Base-by-base conservation (phyloP, 2,113 vertebrate genomes). In the Fukomys damarensis region DNA sequence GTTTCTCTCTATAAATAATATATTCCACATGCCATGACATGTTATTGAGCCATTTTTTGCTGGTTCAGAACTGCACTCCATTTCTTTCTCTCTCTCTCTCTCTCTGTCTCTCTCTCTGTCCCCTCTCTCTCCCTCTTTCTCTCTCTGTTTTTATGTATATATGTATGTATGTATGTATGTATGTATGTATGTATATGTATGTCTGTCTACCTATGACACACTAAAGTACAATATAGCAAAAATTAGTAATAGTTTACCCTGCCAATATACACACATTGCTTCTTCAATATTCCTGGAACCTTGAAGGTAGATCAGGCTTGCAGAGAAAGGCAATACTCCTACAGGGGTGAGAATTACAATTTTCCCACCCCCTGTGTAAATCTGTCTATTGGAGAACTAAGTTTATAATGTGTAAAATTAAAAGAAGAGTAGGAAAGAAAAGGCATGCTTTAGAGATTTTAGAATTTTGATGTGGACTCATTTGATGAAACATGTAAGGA, bases 361-460 rank as follows among this genome's bases (percentile, higher is more conserved):
- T 90, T 89, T 17, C 70, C 80, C 81, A 94, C 91, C n/a, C 38
- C 14, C 49, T 90, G 54, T 52, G 70, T 81, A 82, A 87, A 90
- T 80, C 92, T 84, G 81, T 63, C 46, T 70, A 66, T 92, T 87
- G n/a, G 77, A 97, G 76, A 90, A 97, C 90, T 87, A 95, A 32
- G 43, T 28, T 93, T 85, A 74, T 74, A 96, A 89, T 89, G 82
- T 85, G 70, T 28, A 95, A 96, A 97, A 97, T 95, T 96, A 92
- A 92, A 94, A 97, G 81, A 97, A 96, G 85, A 89, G 96, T 94
- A 19, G 92, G 87, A 92, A n/a, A 41, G 58, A 70, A 95, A 96
- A 89, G 12, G 2, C 24, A 58, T 52, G 10, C 20, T 79, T 96
- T 83, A n/a, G 22, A 85, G 16, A 63, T n/a, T 92, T 96, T 92